Conservation (phyloP, 2,797 vertebrate species). For the Poecilia velifera region DNA sequence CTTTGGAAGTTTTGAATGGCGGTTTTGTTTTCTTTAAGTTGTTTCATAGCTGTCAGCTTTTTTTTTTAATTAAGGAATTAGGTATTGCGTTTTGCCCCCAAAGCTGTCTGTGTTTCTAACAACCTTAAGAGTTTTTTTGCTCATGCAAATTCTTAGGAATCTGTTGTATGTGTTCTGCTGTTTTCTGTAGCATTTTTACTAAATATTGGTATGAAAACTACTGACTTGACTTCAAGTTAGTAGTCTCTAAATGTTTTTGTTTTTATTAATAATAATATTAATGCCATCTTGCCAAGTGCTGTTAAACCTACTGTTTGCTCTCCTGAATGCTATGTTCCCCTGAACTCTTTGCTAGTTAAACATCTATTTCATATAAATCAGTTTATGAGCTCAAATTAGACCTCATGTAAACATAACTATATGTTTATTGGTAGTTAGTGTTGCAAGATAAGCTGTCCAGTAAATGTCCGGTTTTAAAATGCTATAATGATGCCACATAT, state of each 20-base stretch:
- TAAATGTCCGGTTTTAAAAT: constrained; percentile 42
- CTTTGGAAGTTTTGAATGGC: not conserved
- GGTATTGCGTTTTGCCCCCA: not conserved
- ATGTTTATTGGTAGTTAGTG: constrained; percentile 2
- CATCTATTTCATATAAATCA: not conserved
- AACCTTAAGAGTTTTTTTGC: not conserved
- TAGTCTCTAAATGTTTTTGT: too few relatives aligned
- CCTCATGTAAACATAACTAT: constrained; percentile 38
- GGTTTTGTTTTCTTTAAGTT: not conserved
- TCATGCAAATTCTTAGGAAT: not conserved
- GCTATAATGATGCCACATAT: not conserved
- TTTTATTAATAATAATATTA: not conserved
- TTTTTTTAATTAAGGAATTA: not conserved
- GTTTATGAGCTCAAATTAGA: constrained; percentile 31
- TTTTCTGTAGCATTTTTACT: not conserved
- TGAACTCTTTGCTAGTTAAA: constrained; percentile 31
- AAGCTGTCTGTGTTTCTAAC: not conserved
- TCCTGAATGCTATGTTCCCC: not conserved
- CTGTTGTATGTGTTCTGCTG: not conserved
- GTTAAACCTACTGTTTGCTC: constrained; percentile 48
- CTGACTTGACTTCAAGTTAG: too few relatives aligned
- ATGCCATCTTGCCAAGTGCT: constrained; percentile 3
- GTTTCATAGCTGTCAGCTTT: not conserved
- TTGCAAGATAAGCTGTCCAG: constrained; percentile 25
- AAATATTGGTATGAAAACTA: too few relatives aligned